Evolutionary conservation across 1,140 invertebrate genomes (phyloP).

Genomic region (Ceratina japonica): DNA sequence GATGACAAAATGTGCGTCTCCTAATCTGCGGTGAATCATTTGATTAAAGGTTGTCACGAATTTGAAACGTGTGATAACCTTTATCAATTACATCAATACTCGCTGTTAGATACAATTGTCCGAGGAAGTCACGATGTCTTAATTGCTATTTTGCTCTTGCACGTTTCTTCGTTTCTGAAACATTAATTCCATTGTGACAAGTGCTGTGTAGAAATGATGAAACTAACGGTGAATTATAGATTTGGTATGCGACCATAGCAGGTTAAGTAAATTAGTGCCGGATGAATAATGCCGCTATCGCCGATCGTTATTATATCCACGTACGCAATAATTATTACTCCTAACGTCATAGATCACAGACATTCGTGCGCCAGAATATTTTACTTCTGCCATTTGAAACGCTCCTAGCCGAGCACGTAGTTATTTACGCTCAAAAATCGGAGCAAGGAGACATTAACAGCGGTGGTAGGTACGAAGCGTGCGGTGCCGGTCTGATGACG

Average conservation of each 20-base stretch:
- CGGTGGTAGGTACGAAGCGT: slow-evolving; percentile 11
- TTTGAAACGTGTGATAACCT: slow-evolving; percentile 11
- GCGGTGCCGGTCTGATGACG: slow-evolving; percentile 19
- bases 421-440: slow-evolving; percentile 50
- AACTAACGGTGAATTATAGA: background rate
- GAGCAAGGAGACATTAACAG: slow-evolving; percentile 47
- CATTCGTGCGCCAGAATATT: slow-evolving; percentile 27
- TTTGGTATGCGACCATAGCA: background rate
- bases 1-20: slow-evolving; percentile 19
- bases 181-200: slow-evolving; percentile 2
- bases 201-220: background rate
- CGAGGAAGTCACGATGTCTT: background rate
- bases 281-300: slow-evolving; percentile 14
- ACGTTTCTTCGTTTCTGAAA: too few species aligned
- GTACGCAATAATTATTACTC: slow-evolving; percentile 40
- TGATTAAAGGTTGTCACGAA: background rate
- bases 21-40: slow-evolving; percentile 60
- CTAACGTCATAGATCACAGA: slow-evolving; percentile 34
- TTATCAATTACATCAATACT: slow-evolving; percentile 51
- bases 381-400: slow-evolving; percentile 40
- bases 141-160: too few species aligned
- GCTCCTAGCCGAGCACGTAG: slow-evolving; percentile 35
- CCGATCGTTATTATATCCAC: slow-evolving; percentile 22
- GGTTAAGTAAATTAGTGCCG: slow-evolving; percentile 27
- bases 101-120: slow-evolving; percentile 6